Base-by-base conservation (phyloP, 2,113 vertebrate genomes). In the Marcusenius ussheri region DNA sequence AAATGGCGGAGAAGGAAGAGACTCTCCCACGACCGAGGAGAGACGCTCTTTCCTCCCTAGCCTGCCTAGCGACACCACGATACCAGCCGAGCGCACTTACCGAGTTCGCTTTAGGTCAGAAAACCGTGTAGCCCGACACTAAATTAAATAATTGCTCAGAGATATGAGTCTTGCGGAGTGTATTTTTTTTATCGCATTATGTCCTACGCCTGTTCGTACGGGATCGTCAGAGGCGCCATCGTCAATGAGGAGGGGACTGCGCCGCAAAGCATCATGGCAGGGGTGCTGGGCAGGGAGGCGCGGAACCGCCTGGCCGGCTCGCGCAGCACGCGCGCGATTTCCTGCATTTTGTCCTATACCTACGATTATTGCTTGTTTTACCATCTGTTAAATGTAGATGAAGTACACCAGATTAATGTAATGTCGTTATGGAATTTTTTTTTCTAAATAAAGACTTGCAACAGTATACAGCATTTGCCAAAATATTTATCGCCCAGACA, bases 1-100 rank as follows among this genome's bases (percentile, higher is more conserved):
- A 96, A 96, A 96, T 96, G 96, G 96, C 96, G 96, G 95, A 94
- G 95, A 95, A 96, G 94, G 95, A 96, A 96, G 95, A 91, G 94
- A 94, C 95, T 95, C 95, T 92, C 93, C 91, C 91, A 90, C 21
- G 66, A 39, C 21, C 62, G 74, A 89, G 88, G 83, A 92, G 90
- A 85, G 92, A 77, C 91, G 86, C 89, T 93, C 91, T 92, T 91
- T 94, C 89, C 93, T 94, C 93, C 17, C 42, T 46, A 84, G 83
- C 83, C 77, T 24, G 77, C 77, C 62, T 31, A 70, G 62, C 62
- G n/a, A 70, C 77, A 45, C 39, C 77, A 19, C 42, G 15, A 21
- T 1, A 58, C 1, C 70, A 10, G 39, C 8, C 17, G 27, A n/a
- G 0, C 89, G 90, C 91, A 94, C 96, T 94, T 91, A 96, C 96